Conservation (phyloP, 1,140 invertebrate species). For the Drosophila willistoni region DNA sequence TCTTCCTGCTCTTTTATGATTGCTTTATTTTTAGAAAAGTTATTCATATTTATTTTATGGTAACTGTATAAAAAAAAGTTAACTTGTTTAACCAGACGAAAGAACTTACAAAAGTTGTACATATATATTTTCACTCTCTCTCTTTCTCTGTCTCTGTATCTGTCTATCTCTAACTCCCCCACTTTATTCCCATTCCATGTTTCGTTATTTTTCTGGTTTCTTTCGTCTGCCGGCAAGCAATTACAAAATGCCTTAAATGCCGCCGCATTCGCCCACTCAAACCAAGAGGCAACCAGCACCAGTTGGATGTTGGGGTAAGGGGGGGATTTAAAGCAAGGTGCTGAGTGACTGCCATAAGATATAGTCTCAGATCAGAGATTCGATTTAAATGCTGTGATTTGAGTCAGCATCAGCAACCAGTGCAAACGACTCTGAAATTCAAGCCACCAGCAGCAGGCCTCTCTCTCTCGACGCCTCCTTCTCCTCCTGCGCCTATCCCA, state of each 20-base stretch:
- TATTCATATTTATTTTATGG: no score
- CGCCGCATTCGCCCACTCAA: slow-evolving; percentile 47
- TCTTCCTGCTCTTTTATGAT: no score
- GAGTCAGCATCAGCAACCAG: slow-evolving; percentile 46
- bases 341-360: slow-evolving; percentile 62
- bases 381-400: slow-evolving; percentile 46
- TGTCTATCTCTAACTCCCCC: not conserved
- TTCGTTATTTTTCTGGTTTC: not conserved
- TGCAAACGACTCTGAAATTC: slow-evolving; percentile 48
- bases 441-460: slow-evolving; percentile 39
- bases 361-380: slow-evolving; percentile 43
- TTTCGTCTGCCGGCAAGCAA: slow-evolving; percentile 13
- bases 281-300: not conserved
- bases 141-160: no score
- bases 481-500: not conserved
- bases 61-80: no score
- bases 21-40: no score
- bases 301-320: not conserved
- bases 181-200: not conserved
- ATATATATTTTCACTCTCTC: no score
- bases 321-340: slow-evolving; percentile 58
- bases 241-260: slow-evolving; percentile 59
- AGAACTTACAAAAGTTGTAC: no score
- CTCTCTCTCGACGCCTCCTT: slow-evolving; percentile 27
- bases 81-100: no score